Evolutionary conservation across 2,797 vertebrate genomes (phyloP).

Genomic region (Sebastes melanostomus): DNA sequence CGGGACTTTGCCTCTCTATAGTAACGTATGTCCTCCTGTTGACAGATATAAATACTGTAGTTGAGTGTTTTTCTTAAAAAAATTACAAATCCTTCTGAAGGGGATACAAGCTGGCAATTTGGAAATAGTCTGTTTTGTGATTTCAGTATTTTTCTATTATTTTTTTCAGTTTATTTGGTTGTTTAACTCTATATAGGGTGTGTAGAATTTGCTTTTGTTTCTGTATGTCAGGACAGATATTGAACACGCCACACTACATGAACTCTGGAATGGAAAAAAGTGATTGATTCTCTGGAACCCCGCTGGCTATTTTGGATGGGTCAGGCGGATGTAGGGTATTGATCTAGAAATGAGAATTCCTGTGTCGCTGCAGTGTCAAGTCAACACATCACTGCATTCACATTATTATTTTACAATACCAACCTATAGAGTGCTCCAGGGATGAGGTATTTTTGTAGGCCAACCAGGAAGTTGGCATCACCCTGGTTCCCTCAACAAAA

Average conservation of each 20-base stretch:
- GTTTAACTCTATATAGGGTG: neutral
- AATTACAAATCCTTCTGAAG: neutral
- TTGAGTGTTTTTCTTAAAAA: too few relatives aligned
- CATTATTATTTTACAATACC: neutral
- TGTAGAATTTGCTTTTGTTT: neutral
- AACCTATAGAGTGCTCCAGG: too few relatives aligned
- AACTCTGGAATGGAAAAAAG: constrained; percentile 51
- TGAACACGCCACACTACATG: neutral
- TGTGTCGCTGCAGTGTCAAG: neutral
- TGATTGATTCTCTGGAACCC: constrained; percentile 57
- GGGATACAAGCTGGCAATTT: neutral
- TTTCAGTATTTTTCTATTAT: neutral
- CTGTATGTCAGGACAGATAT: neutral
- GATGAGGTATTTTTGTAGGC: too few relatives aligned
- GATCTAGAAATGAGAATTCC: constrained; percentile 31
- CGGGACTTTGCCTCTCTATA: too few relatives aligned
- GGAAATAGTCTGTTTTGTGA: neutral
- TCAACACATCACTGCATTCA: neutral
- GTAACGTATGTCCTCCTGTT: too few relatives aligned
- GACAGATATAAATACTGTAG: too few relatives aligned
- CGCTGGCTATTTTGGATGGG: constrained; percentile 46
- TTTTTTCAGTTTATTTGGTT: neutral
- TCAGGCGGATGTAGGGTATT: constrained; percentile 48
- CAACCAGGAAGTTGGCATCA: too few relatives aligned
- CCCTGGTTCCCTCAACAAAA: too few relatives aligned